Conservation (phyloP, 2,797 vertebrate genomes). For the Cossypha heuglini region DNA sequence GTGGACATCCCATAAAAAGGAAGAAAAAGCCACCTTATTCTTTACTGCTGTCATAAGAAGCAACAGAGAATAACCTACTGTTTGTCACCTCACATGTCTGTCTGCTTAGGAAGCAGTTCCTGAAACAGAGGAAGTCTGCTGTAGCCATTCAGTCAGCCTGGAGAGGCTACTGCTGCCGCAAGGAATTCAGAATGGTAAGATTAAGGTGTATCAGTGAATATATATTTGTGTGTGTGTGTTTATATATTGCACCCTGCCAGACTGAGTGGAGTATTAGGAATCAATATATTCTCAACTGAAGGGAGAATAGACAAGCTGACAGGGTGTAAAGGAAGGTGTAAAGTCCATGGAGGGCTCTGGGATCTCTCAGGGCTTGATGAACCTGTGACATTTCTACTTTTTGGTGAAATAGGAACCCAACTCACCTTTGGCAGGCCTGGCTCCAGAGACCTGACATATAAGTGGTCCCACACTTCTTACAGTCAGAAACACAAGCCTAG, state of each 20-base stretch:
- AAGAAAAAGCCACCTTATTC: neutral
- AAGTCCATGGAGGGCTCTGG: neutral
- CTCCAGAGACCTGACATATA: accelerated
- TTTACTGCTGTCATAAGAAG: neutral
- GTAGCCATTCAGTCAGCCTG: constrained; percentile 88
- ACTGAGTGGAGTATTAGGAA: neutral
- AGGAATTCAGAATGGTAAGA: constrained; percentile 84
- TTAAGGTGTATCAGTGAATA: neutral
- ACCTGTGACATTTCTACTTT: neutral
- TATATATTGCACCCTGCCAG: neutral
- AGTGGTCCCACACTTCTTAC: neutral
- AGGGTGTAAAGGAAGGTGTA: neutral
- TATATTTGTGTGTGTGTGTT: neutral
- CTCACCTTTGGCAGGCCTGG: neutral
- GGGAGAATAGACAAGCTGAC: neutral
- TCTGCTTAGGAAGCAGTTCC: constrained; percentile 83
- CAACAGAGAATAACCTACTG: neutral
- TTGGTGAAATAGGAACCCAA: neutral
- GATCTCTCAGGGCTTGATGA: neutral
- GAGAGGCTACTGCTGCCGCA: constrained; percentile 84
- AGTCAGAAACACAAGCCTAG: neutral
- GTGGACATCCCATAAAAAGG: neutral
- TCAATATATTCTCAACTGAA: neutral
- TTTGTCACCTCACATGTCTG: constrained; percentile 20
- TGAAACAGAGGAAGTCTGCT: constrained; percentile 82